A percentile compares a stretch with the other conserved stretches of the same genome.
Evolutionary conservation across 2,888 invertebrate genomes (phyloP).

Genomic region (Tenthredo notha): DNA sequence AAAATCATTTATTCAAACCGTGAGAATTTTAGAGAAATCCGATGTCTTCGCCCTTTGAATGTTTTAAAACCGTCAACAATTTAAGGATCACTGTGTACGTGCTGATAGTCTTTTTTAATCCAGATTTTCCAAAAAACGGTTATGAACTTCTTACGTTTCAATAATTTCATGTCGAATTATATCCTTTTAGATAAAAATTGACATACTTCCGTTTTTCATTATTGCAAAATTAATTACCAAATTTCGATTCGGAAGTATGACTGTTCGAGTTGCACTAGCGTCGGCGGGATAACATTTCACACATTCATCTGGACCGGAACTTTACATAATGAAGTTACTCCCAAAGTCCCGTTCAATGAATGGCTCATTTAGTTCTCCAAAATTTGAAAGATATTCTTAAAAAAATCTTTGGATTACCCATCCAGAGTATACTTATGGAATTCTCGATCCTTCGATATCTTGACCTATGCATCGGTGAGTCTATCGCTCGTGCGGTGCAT

Average conservation of each 20-base stretch:
- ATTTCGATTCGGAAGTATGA: neutral
- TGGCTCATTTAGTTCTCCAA: too few relatives aligned
- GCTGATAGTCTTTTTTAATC: neutral
- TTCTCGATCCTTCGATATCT: constrained; percentile 19
- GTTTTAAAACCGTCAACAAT: neutral
- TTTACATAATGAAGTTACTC: neutral
- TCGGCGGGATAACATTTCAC: neutral
- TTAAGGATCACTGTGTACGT: neutral
- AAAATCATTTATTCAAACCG: constrained; percentile 41
- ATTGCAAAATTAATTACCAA: neutral
- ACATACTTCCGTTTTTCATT: neutral
- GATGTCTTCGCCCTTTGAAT: neutral
- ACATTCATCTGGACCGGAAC: neutral
- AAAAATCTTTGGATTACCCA: neutral
- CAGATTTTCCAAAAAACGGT: neutral
- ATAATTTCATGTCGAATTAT: neutral
- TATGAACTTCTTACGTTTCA: neutral
- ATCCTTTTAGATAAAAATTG: neutral
- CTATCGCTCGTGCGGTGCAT: constrained; percentile 9
- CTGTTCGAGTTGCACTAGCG: neutral
- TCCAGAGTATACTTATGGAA: neutral
- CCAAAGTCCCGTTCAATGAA: neutral
- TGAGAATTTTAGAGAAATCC: neutral
- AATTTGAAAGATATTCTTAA: neutral
- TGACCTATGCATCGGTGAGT: constrained; percentile 52